Conservation (phyloP, 2,113 vertebrate genomes). For the Anguilla japonica region DNA sequence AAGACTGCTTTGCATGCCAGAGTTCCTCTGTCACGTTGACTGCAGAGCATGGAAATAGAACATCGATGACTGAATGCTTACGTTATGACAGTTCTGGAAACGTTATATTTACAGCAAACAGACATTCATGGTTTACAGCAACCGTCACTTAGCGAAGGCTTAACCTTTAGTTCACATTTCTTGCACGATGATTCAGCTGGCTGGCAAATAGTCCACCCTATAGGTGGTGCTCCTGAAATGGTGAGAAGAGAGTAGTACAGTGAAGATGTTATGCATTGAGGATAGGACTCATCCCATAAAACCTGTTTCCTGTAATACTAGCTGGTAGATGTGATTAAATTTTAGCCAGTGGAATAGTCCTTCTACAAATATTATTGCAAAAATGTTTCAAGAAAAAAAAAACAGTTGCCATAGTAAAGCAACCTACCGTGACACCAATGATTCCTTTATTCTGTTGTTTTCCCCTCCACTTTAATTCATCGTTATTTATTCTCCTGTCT, state of each 20-base stretch:
- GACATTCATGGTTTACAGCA: neutral
- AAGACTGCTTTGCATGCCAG: neutral
- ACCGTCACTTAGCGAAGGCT: neutral
- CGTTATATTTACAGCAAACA: neutral
- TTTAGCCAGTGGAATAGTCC: neutral
- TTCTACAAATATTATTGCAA: neutral
- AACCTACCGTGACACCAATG: neutral
- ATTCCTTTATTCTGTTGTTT: neutral
- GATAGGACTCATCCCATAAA: neutral
- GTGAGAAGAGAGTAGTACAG: neutral
- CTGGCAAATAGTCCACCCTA: neutral
- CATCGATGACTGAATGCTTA: neutral
- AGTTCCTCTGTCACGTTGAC: neutral
- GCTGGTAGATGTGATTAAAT: neutral
- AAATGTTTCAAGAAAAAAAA: slow-evolving; percentile 4
- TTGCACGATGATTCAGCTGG: neutral
- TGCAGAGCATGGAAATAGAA: neutral
- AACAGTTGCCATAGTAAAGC: neutral
- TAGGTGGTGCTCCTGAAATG: neutral
- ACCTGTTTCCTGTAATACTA: neutral
- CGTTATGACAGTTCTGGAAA: neutral
- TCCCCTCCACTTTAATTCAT: neutral
- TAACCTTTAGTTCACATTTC: neutral
- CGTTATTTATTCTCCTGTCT: neutral
- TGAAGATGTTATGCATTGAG: neutral